A percentile compares a stretch with the other conserved stretches of the same genome.
phyloP scores from a whole-genome alignment of 1,140 invertebrate genomes.

The Aplysia californica region DNA sequence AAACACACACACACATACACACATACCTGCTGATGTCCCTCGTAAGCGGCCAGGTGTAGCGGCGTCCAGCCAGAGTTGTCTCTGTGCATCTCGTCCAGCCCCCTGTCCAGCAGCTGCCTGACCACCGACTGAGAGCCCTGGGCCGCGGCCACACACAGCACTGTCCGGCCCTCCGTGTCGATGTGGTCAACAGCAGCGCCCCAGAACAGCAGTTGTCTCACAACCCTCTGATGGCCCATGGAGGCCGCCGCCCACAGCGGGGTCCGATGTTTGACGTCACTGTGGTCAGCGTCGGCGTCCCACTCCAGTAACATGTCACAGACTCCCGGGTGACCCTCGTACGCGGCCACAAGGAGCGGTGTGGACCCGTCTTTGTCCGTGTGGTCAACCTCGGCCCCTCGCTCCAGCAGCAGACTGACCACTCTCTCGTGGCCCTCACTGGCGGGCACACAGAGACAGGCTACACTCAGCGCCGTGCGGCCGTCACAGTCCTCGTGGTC shows the following conservation, averaged over 20 bases:
- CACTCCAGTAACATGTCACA: slow-evolving; percentile 87
- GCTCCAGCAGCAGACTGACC: slow-evolving; percentile 78
- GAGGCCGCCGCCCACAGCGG: slow-evolving; percentile 84
- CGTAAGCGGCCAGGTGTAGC: slow-evolving; percentile 90
- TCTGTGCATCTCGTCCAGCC: slow-evolving; percentile 75
- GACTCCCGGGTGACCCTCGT: slow-evolving; percentile 74
- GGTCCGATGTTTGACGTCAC: slow-evolving; percentile 81
- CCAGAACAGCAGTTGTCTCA: slow-evolving; percentile 86
- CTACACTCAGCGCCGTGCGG: slow-evolving; percentile 75
- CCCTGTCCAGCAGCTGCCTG: slow-evolving; percentile 86
- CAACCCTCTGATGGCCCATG: slow-evolving; percentile 85
- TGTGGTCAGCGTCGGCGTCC: slow-evolving; percentile 87
- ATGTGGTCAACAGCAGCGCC: slow-evolving; percentile 90
- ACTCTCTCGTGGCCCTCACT: slow-evolving; percentile 76
- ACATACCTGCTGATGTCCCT: slow-evolving; percentile 92
- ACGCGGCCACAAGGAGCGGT: slow-evolving; percentile 87
- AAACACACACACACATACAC: too few species aligned
- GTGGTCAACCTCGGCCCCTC: slow-evolving; percentile 80
- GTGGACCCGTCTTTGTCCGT: slow-evolving; percentile 94
- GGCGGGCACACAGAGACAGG: slow-evolving; percentile 73
- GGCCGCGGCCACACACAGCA: slow-evolving; percentile 81
- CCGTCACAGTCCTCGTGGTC: slow-evolving; percentile 66
- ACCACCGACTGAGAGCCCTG: slow-evolving; percentile 88
- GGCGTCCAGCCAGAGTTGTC: slow-evolving; percentile 90
- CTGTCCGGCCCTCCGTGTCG: slow-evolving; percentile 91